These are phyloP conservation scores for Carapus acus DNA, from an alignment of 2,797 vertebrate genomes.

Conservation along the genomic window DNA sequence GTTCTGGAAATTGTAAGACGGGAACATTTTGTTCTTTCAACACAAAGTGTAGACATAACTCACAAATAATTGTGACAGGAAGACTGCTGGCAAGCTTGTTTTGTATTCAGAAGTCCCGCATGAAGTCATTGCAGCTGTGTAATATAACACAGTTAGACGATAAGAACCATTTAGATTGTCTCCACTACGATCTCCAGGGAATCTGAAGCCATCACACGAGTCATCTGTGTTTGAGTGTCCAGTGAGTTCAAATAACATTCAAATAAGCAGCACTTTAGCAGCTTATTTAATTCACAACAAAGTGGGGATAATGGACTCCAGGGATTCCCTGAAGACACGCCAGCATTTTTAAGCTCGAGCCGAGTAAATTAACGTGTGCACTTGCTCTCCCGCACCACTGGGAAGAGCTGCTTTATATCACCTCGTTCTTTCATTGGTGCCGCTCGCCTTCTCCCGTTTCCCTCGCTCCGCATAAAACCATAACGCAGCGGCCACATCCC, in stretches of 20 bases:
- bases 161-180: conserved; percentile 54
- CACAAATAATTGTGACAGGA: too few species aligned
- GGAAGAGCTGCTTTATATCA: conserved; percentile 66
- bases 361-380: conserved; percentile 78
- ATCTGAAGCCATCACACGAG: conserved; percentile 58
- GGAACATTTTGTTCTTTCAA: conserved; percentile 48
- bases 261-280: conserved; percentile 77
- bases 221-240: conserved; percentile 67
- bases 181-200: conserved; percentile 54
- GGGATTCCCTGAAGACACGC: conserved; percentile 70
- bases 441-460: conserved; percentile 13
- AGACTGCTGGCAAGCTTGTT: too few species aligned
- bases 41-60: conserved; percentile 13
- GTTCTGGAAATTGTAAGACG: conserved; percentile 28
- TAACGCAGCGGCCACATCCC: conserved; percentile 49
- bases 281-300: conserved; percentile 84
- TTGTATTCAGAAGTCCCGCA: background rate
- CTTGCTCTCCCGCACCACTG: conserved; percentile 60
- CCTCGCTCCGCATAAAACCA: conserved; percentile 39
- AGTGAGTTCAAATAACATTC: conserved; percentile 76
- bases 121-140: conserved; percentile 17
- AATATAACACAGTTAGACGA: conserved; percentile 33
- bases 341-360: conserved; percentile 72
- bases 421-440: conserved; percentile 42
- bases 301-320: conserved; percentile 79